Conservation (phyloP, 2,797 vertebrate genomes). For the Agapornis canus region DNA sequence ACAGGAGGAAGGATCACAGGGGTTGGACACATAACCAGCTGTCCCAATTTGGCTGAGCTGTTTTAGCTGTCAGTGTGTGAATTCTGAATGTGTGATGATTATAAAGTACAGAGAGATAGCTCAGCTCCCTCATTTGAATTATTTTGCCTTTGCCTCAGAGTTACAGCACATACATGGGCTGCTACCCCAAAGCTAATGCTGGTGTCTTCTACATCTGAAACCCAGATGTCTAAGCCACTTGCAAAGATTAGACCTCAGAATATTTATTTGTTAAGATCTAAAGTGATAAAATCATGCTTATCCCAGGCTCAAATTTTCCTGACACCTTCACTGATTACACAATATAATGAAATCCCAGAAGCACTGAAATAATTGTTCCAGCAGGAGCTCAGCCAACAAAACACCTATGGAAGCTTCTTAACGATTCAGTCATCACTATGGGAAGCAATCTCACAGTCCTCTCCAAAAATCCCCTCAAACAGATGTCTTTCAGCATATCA, state of each 20-base stretch:
- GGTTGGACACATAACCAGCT: conserved; percentile 61
- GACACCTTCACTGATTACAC: conserved; percentile 41
- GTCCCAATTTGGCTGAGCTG: conserved; percentile 56
- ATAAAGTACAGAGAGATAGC: neutral
- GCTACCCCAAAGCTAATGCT: neutral
- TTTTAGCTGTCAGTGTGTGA: conserved; percentile 60
- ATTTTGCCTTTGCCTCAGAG: neutral
- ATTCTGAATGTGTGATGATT: conserved; percentile 45
- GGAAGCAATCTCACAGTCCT: conserved; percentile 9
- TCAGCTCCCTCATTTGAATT: neutral
- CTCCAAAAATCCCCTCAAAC: conserved; percentile 35
- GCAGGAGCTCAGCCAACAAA: conserved; percentile 35
- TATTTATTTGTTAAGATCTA: neutral
- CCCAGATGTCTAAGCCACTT: neutral
- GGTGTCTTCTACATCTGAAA: neutral
- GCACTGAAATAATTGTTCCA: conserved; percentile 39
- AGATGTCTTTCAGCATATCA: conserved; percentile 29
- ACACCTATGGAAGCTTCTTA: conserved; percentile 52
- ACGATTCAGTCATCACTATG: neutral
- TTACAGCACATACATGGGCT: neutral
- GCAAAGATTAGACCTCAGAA: neutral
- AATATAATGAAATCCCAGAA: conserved; percentile 40
- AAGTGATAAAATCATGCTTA: conserved; percentile 22
- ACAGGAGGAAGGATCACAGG: conserved; percentile 62
- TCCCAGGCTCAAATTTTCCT: conserved; percentile 20